Evolutionary conservation across 2,113 vertebrate species (phyloP).

Genomic region (Pterocles orientalis): DNA sequence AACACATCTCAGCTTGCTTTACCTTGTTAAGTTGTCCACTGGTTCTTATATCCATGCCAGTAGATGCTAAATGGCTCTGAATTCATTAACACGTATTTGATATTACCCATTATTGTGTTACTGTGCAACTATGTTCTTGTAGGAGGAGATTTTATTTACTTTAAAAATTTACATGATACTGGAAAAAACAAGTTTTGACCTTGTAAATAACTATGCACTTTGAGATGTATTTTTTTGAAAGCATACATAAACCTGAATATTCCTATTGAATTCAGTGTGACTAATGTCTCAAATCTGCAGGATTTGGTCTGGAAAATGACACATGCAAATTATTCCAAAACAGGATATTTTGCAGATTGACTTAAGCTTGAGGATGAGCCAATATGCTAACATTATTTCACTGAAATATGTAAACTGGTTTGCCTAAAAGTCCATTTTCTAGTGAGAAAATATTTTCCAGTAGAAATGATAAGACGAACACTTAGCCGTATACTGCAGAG

Average conservation of each 20-base stretch:
- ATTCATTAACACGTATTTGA: not conserved
- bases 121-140: not conserved
- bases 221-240: not conserved
- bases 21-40: not conserved
- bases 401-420: not conserved
- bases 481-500: not conserved
- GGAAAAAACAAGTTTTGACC: not conserved
- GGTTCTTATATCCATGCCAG: not conserved
- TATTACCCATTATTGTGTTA: not conserved
- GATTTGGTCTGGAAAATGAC: constrained; percentile 26
- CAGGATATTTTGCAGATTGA: constrained; percentile 13
- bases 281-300: not conserved
- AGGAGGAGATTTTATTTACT: not conserved
- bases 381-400: not conserved
- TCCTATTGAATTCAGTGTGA: not conserved
- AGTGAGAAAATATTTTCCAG: constrained; percentile 3
- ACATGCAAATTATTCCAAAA: constrained; percentile 28
- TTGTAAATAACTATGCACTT: not conserved
- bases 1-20: not conserved
- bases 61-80: not conserved
- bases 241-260: not conserved
- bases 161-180: not conserved
- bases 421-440: constrained; percentile 8
- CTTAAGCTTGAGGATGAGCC: constrained; percentile 21
- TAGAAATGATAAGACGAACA: not conserved